Evolutionary conservation across 2,797 vertebrate species (phyloP).

Genomic region (Myotis pilosus): DNA sequence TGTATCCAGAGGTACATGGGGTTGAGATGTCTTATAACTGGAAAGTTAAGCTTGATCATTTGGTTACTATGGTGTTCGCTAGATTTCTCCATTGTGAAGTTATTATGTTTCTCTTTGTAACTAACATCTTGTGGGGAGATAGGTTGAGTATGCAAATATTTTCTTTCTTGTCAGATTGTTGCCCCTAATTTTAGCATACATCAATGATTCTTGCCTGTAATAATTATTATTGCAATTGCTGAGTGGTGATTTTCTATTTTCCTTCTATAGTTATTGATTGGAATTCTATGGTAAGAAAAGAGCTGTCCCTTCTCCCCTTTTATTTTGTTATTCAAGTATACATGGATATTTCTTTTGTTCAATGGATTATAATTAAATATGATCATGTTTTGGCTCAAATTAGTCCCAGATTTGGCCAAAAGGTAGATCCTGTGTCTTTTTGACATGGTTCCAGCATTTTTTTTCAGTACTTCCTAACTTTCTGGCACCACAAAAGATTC

Average conservation of each 20-base stretch:
- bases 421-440: not conserved
- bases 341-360: not conserved
- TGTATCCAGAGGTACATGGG: not conserved
- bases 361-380: not conserved
- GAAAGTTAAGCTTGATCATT: not conserved
- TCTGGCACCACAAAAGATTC: not conserved
- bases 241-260: not conserved
- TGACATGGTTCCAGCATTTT: not conserved
- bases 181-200: not conserved
- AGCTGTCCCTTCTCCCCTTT: not conserved
- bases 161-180: not conserved
- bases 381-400: not conserved
- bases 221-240: not conserved
- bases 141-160: not conserved
- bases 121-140: not conserved
- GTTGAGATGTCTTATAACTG: not conserved
- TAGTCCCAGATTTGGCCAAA: not conserved
- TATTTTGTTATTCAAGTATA: not conserved
- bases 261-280: not conserved
- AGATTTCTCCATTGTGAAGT: not conserved
- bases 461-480: not conserved
- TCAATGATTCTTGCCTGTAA: not conserved
- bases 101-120: not conserved
- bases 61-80: not conserved
- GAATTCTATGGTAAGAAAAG: not conserved